Base-by-base conservation (phyloP, 1,140 invertebrate genomes). In the Calycopis cecrops region DNA sequence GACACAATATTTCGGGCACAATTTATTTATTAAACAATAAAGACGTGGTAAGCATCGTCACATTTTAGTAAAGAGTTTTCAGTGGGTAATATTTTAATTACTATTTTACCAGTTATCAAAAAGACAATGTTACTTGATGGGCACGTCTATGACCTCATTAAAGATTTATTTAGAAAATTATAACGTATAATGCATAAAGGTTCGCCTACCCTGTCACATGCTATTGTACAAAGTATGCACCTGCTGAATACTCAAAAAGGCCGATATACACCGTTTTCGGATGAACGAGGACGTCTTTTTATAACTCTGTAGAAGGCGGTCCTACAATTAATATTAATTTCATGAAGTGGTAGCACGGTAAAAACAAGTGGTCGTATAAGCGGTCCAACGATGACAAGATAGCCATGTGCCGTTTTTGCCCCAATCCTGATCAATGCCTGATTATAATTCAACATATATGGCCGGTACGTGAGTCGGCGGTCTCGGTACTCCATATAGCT, bases 241-340 rank as follows among this genome's bases (percentile, higher is more conserved):
- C 67, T 67, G 69, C 59, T 55, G 67, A 72, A 69, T 67, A 69
- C 69, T 67, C 57, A 68, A 68, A 54, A 61, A 69, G 57, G 54
- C 53, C 54, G 58, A 57, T 63, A 47, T 37, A 44, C 49, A 71
- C 57, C 59, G 58, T 60, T 54, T 63, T 72, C 47, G 21, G 51
- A 40, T 47, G 57, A 57, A 57, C 52, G 57, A 55, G 52, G 52
- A 63, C 60, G 63, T 60, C 63, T 73, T 81, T 79, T 77, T 77
- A 58, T 63, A 48, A 44, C 40, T 47, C 64, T 59, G 37, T 63
- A 70, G 63, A 76, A 69, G 76, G 71, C 57, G 59, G 59, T 18
- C 50, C 61, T 63, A 69, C 74, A 73, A 79, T 81, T 79, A 73
- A 76, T 81, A 81, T 77, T 79, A 81, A 81, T 81, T 81, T 81